phyloP scores from a whole-genome alignment of 2,888 invertebrate species.

The Eretmocerus hayati region DNA sequence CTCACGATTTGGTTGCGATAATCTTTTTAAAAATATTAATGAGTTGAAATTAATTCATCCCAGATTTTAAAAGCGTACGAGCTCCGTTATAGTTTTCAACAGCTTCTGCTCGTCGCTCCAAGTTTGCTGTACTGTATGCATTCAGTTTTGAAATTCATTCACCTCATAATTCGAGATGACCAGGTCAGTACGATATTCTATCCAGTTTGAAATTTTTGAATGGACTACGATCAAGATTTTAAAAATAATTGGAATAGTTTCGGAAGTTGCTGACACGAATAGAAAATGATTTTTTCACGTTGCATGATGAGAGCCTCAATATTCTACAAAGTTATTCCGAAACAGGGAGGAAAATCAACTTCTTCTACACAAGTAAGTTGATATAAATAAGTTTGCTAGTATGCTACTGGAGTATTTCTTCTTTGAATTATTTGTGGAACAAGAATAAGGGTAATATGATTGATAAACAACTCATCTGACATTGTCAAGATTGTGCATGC shows the following conservation, averaged over 20 bases:
- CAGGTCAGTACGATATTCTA: neutral
- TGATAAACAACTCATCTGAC: too few species aligned
- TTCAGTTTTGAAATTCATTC: neutral
- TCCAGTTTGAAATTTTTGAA: too few species aligned
- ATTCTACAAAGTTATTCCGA: neutral
- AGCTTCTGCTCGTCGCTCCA: neutral
- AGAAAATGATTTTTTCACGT: neutral
- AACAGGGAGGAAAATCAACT: neutral
- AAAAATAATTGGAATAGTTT: too few species aligned
- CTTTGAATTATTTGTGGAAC: too few species aligned
- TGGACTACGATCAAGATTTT: too few species aligned
- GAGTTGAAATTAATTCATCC: neutral
- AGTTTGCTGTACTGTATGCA: constrained; percentile 1
- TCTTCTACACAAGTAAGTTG: neutral
- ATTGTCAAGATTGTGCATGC: too few species aligned
- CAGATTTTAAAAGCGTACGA: constrained; percentile 2
- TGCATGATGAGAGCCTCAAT: neutral
- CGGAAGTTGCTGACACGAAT: neutral
- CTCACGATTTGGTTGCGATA: neutral
- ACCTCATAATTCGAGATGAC: neutral
- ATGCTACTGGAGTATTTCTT: too few species aligned
- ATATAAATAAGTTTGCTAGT: too few species aligned
- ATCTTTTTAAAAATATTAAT: neutral
- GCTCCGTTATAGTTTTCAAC: neutral
- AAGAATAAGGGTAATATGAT: too few species aligned